Evolutionary conservation across 1,140 invertebrate species (phyloP).

Genomic region (Popillia japonica): DNA sequence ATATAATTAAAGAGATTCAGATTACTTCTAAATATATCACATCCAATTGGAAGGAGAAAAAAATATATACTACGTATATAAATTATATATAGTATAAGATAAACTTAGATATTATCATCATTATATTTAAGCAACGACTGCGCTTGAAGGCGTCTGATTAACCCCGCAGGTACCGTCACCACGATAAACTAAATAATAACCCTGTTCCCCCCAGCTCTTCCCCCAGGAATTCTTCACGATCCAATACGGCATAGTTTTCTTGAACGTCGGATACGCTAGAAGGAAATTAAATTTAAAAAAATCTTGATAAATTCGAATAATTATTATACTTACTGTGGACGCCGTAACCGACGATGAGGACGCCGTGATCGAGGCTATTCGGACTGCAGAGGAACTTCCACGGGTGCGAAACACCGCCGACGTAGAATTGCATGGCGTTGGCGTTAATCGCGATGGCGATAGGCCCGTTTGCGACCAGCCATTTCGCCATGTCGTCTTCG

Average conservation of each 20-base stretch:
- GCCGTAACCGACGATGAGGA: slow-evolving; percentile 92
- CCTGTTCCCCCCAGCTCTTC: slow-evolving; percentile 84
- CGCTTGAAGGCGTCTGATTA: slow-evolving; percentile 90
- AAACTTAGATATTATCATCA: too few relatives aligned
- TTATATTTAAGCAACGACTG: slow-evolving; percentile 67
- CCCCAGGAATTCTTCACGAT: slow-evolving; percentile 96
- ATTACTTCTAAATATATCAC: neutral
- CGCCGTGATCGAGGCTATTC: slow-evolving; percentile 86
- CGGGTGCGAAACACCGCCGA: slow-evolving; percentile 96
- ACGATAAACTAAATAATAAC: slow-evolving; percentile 94
- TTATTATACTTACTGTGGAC: slow-evolving; percentile 75
- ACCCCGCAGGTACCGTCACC: slow-evolving; percentile 96
- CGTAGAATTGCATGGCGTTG: slow-evolving; percentile 98
- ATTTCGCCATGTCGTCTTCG: slow-evolving; percentile 93
- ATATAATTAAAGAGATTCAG: neutral
- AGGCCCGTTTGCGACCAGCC: slow-evolving; percentile 91
- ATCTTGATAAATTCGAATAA: too few relatives aligned
- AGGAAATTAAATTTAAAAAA: slow-evolving; percentile 41
- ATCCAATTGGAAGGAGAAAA: neutral
- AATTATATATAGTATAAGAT: neutral
- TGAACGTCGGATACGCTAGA: slow-evolving; percentile 81
- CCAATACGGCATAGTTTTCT: slow-evolving; percentile 89
- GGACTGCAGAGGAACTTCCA: slow-evolving; percentile 87
- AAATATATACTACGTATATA: neutral
- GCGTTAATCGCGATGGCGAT: slow-evolving; percentile 98